Evolutionary conservation across 2,113 vertebrate genomes (phyloP).

Genomic region (Rousettus leschenaultii): DNA sequence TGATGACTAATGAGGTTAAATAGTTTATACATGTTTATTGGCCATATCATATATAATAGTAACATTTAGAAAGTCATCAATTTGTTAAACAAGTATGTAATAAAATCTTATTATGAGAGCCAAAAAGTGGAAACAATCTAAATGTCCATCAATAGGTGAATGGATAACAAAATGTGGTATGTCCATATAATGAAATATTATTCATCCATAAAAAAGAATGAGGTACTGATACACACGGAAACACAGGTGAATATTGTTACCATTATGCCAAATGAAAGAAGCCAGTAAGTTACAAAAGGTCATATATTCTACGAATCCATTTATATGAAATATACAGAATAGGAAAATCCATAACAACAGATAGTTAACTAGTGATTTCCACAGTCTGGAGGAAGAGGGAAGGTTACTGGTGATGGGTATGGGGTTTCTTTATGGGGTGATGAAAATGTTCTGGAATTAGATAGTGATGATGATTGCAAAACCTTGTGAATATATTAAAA

Average conservation of each 20-base stretch:
- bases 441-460: background rate
- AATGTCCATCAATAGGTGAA: background rate
- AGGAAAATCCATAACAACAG: background rate
- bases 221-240: rapidly evolving
- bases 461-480: background rate
- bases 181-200: background rate
- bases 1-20: background rate
- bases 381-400: background rate
- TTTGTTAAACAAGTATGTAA: background rate
- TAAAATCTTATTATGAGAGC: background rate
- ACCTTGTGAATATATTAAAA: background rate
- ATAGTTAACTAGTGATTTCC: background rate
- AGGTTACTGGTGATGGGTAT: too few relatives aligned
- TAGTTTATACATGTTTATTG: background rate
- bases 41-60: background rate
- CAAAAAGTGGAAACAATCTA: background rate
- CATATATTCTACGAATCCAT: background rate
- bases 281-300: background rate
- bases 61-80: background rate
- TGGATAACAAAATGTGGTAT: background rate
- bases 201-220: background rate
- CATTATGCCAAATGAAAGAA: background rate
- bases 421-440: background rate
- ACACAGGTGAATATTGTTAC: background rate
- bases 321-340: background rate